These are phyloP conservation scores for Lymantria monacha DNA, from an alignment of 2,888 invertebrate species.

Conservation along the genomic window DNA sequence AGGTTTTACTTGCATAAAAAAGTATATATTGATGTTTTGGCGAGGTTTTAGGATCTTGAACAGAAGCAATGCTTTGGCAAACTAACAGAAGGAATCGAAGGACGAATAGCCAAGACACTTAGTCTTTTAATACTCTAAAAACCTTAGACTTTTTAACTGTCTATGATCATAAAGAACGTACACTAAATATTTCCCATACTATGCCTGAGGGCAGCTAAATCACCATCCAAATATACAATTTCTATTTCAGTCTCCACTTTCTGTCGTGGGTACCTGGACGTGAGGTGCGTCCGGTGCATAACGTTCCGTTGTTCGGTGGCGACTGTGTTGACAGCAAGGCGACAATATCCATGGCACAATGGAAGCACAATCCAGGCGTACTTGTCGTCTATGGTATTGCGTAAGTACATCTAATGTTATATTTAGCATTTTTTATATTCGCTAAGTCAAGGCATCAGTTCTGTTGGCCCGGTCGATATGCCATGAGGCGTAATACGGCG, in stretches of 20 bases:
- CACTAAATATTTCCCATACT: neutral
- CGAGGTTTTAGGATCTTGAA: too few relatives aligned
- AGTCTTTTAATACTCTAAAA: too few relatives aligned
- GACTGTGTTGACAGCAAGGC: constrained; percentile 83
- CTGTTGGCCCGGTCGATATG: too few relatives aligned
- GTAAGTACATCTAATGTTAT: constrained; percentile 48
- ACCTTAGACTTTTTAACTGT: too few relatives aligned
- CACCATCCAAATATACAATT: neutral
- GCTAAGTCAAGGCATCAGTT: too few relatives aligned
- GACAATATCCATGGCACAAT: constrained; percentile 84
- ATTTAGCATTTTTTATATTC: neutral
- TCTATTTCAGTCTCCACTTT: constrained; percentile 64
- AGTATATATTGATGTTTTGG: too few relatives aligned
- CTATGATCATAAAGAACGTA: too few relatives aligned
- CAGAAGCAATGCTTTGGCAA: too few relatives aligned
- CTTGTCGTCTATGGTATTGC: constrained; percentile 83
- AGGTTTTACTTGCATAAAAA: too few relatives aligned
- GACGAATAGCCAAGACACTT: too few relatives aligned
- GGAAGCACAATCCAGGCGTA: constrained; percentile 82
- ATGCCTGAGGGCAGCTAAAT: neutral
- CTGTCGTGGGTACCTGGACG: constrained; percentile 73
- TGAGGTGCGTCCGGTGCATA: constrained; percentile 69
- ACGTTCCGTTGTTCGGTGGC: constrained; percentile 83
- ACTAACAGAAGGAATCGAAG: too few relatives aligned
- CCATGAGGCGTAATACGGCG: too few relatives aligned